Evolutionary conservation across 2,797 vertebrate species (phyloP), one percentile per base, ranked within the genome.

Genomic region (Epinephelus awoara): DNA sequence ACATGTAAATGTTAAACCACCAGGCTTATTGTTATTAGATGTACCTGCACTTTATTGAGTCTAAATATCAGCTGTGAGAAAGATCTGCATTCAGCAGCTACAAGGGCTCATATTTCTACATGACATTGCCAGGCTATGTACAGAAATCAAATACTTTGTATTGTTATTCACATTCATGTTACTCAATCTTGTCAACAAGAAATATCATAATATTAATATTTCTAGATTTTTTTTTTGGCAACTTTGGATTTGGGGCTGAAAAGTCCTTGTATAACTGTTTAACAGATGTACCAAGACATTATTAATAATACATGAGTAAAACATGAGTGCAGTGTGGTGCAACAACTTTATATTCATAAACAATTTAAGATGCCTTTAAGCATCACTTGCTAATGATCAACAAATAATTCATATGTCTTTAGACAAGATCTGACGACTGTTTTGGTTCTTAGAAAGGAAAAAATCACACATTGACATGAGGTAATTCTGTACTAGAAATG

Each of bases 271-370:
- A 13, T 50, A 65, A 81, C 59, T 61, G 25, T 29, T 66, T 10
- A 80, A 64, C 79, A 88, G 82, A 85, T 88, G 82, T 68, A 83
- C 50, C 67, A 74, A 72, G 67, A 80, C 38, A 50, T 58, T 46
- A 68, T 88, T 72, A 19, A 83, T 85, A 82, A 87, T 82, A 61
- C 52, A 85, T 78, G 59, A 85, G 52, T 65, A 42, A 79, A 83
- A 80, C 70, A 75, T 55, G 54, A 78, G 66, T 63, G 19, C 61
- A 75, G 67, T 19, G 58, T 69, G 66, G 47, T 58, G 58, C 58
- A 66, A 82, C 70, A 79, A 71, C 74, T 75, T 86, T n/a, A 78
- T 38, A 67, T 38, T 59, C 66, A 85, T 86, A 11, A 82, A 85
- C 11, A 71, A 80, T 82, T 71, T 4, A 82, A 68, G 25, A 80